These are phyloP conservation scores for Picathartes gymnocephalus DNA, from an alignment of 2,113 vertebrate genomes.

Conservation along the genomic window DNA sequence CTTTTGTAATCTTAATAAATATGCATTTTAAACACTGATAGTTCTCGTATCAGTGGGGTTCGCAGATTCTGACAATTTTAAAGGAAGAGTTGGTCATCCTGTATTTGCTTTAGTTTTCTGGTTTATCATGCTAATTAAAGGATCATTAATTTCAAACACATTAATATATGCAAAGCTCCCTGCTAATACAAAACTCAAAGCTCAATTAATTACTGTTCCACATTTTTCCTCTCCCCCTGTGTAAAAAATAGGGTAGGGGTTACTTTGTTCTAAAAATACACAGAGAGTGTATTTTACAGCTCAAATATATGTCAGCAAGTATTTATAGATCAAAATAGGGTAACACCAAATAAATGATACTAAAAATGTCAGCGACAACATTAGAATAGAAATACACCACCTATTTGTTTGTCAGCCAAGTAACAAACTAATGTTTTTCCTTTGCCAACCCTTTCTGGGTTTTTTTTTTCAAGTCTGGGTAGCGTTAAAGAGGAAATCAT, in stretches of 20 bases:
- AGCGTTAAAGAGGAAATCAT: slow-evolving; percentile 25
- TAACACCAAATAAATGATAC: neutral
- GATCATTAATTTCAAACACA: neutral
- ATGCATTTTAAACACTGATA: neutral
- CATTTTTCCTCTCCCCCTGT: neutral
- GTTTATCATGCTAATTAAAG: neutral
- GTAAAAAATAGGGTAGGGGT: neutral
- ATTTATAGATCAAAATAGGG: slow-evolving; percentile 36
- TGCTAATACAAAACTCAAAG: neutral
- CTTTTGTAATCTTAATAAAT: neutral
- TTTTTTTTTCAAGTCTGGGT: neutral
- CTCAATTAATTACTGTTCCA: neutral
- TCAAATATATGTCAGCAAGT: slow-evolving; percentile 28
- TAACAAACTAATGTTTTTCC: slow-evolving; percentile 17
- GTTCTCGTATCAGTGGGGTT: neutral
- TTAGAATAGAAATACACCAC: slow-evolving; percentile 17
- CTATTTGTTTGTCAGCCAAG: slow-evolving; percentile 12
- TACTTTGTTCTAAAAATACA: slow-evolving; percentile 59
- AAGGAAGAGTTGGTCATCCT: neutral
- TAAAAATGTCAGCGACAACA: slow-evolving; percentile 7
- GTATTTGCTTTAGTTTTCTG: neutral
- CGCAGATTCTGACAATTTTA: neutral
- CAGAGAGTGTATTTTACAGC: neutral
- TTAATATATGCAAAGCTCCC: neutral
- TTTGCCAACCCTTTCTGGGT: neutral